Base-by-base conservation (phyloP, 2,797 vertebrate genomes). In the Ctenopoma multispine region DNA sequence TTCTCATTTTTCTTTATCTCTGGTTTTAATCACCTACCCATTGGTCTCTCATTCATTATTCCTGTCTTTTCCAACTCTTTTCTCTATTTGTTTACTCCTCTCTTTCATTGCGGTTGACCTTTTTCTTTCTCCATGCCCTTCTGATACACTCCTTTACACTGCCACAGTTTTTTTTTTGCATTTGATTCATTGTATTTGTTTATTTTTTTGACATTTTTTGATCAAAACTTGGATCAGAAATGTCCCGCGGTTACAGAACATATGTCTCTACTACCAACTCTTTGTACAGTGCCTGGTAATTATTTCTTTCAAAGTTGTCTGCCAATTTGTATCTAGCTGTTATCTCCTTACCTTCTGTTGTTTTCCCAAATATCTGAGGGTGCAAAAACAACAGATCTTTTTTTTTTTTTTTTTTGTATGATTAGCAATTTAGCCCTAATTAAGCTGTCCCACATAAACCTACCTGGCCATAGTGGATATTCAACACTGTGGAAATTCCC, bases 321-420 rank as follows among this genome's bases (percentile, higher is more conserved):
- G 83, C 78, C 86, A 90, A 77, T 85, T 87, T 85, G 69, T 72
- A 44, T 81, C 68, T 77, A 41, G 51, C 72, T 76, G 58, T 85
- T 85, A 62, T 79, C 24, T 4, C 73, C 63, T 84, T 83, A 88
- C 87, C 84, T 86, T 90, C 76, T 91, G 88, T 83, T 90, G 74
- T 87, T 88, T 79, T 81, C 69, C 79, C 50, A 70, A 80, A 80
- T 78, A 31, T 87, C 67, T 87, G 56, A 81, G 56, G 44, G 61
- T 75, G 54, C 53, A 74, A 78, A 76, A 79, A 77, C 70, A 69
- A 18, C 43, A 15, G 56, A 40, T 10, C 58, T 69, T 41, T 73
- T 31, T 43, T 72, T 51, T 31, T 43, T 72, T 51, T 73, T 34
- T 44, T 70, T 73, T 53, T 8, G 10, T 47, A 53, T 73, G 68